Conservation (phyloP, 2,113 vertebrate species). For the Australoheros scitulus region DNA sequence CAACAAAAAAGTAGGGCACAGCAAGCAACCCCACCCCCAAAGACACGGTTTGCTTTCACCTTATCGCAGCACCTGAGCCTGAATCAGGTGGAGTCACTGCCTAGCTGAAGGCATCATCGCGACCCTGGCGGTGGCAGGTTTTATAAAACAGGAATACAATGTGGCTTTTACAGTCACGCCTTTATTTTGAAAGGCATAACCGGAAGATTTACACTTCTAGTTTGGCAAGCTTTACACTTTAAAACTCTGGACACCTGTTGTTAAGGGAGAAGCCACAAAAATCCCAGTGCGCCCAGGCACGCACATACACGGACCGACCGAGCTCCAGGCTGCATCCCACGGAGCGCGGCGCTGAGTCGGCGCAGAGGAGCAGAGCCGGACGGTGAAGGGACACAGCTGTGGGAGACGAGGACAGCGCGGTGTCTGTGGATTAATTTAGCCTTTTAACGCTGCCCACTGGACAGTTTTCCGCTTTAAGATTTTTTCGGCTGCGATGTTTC, state of each 20-base stretch:
- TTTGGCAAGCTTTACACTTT: fast-evolving
- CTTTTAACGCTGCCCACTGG: neutral
- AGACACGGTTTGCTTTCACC: too few relatives aligned
- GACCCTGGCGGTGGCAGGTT: neutral
- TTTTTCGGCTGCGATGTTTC: slow-evolving; percentile 51
- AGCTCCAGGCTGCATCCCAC: slow-evolving; percentile 26
- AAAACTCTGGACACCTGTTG: slow-evolving; percentile 65
- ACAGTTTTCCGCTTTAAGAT: neutral
- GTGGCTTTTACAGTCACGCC: too few relatives aligned
- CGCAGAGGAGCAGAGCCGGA: neutral
- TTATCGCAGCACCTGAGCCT: neutral
- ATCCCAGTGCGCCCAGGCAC: neutral
- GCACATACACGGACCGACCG: slow-evolving; percentile 2
- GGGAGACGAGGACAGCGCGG: neutral
- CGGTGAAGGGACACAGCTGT: neutral
- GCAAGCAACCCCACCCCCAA: too few relatives aligned
- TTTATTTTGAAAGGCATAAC: slow-evolving; percentile 43
- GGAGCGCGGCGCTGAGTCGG: neutral
- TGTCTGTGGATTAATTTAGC: slow-evolving; percentile 31
- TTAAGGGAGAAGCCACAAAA: slow-evolving; percentile 16
- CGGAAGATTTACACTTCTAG: neutral
- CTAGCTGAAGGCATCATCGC: fast-evolving
- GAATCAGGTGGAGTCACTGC: neutral
- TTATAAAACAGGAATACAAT: neutral
- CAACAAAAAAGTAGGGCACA: too few relatives aligned